Evolutionary conservation across 2,888 invertebrate species (phyloP).

Genomic region (Polydrusus tereticollis): DNA sequence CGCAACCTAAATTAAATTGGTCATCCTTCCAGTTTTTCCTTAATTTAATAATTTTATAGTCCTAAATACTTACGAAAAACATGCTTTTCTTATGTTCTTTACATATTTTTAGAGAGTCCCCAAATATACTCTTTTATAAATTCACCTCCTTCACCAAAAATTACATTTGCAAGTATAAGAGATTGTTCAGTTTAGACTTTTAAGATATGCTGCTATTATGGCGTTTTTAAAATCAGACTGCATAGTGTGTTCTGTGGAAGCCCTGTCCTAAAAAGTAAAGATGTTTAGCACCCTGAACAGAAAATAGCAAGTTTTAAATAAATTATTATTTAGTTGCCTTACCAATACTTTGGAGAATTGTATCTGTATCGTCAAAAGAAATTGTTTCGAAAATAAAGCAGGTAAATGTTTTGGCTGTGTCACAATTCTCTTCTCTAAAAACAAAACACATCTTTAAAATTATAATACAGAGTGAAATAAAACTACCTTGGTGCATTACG

Average conservation of each 20-base stretch:
- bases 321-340: slow-evolving; percentile 17
- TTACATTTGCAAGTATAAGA: not conserved
- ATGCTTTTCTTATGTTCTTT: too few relatives aligned
- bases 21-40: too few relatives aligned
- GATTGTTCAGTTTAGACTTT: not conserved
- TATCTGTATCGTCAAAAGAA: slow-evolving; percentile 65
- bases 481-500: too few relatives aligned
- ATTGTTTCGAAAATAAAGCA: slow-evolving; percentile 68
- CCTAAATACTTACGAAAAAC: too few relatives aligned
- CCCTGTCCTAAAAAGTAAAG: slow-evolving; percentile 66
- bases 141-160: not conserved
- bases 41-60: too few relatives aligned
- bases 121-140: too few relatives aligned
- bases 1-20: too few relatives aligned
- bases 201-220: not conserved
- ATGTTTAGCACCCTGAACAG: too few relatives aligned
- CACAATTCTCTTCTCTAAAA: slow-evolving; percentile 68
- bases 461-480: not conserved
- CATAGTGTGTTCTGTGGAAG: slow-evolving; percentile 69
- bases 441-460: slow-evolving; percentile 26
- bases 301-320: slow-evolving; percentile 10
- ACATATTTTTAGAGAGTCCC: too few relatives aligned
- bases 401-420: slow-evolving; percentile 66
- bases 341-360: slow-evolving; percentile 69
- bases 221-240: not conserved